Conservation (phyloP, 2,888 invertebrate species). For the Dolomedes plantarius region DNA sequence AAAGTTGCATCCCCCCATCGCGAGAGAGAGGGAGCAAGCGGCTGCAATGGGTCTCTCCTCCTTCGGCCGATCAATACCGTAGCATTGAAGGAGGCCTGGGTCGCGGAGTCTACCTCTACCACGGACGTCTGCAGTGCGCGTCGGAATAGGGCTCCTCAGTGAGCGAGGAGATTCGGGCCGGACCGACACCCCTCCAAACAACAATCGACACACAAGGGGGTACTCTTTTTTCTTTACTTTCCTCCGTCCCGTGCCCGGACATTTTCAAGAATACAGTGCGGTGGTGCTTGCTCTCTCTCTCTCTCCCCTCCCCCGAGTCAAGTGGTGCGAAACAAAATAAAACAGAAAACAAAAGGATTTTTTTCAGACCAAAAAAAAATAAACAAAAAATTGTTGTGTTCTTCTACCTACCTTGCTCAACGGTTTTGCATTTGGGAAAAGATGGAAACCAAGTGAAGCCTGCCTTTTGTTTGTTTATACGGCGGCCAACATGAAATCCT, state of each 20-base stretch:
- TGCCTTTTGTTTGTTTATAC: neutral
- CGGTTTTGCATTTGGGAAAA: constrained; percentile 6
- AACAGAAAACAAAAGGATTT: neutral
- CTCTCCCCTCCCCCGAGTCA: neutral
- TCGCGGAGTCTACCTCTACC: constrained; percentile 63
- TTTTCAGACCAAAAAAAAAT: constrained; percentile 8
- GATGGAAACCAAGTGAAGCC: constrained; percentile 46
- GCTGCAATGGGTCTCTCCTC: constrained; percentile 54
- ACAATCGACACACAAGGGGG: constrained; percentile 9
- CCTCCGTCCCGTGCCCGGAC: constrained; percentile 9
- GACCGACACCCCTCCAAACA: constrained; percentile 46
- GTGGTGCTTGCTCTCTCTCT: constrained; percentile 19
- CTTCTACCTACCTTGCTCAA: constrained; percentile 31
- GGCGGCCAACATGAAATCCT: constrained; percentile 5
- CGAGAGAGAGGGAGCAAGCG: neutral
- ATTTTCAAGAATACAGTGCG: constrained; percentile 21
- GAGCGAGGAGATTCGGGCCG: constrained; percentile 52
- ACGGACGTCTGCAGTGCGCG: constrained; percentile 69
- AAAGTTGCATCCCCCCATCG: no score
- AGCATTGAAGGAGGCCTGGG: constrained; percentile 61
- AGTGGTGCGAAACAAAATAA: constrained; percentile 1
- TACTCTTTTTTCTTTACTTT: constrained; percentile 19
- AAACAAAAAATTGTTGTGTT: constrained; percentile 57
- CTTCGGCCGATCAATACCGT: constrained; percentile 51
- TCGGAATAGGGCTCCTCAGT: constrained; percentile 55